Conservation (phyloP, 2,113 vertebrate genomes). For the Cyprinodon tularosa region DNA sequence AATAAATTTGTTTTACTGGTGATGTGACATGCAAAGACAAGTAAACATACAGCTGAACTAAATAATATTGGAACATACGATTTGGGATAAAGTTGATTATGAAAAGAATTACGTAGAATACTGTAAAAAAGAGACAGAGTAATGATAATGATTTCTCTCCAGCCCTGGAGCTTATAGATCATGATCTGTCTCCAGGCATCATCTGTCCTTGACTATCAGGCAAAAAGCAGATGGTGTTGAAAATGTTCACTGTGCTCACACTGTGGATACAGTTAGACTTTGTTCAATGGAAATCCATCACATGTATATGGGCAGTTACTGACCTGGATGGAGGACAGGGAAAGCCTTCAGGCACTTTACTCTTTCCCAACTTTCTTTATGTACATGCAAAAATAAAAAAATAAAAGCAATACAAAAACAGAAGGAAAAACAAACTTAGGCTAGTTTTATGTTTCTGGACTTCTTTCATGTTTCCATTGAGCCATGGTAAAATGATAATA, state of each 20-base stretch:
- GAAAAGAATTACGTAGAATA: slow-evolving; percentile 22
- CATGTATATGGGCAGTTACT: slow-evolving; percentile 23
- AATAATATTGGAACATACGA: too few relatives aligned
- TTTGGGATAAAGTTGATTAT: too few relatives aligned
- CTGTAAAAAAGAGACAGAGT: slow-evolving; percentile 54
- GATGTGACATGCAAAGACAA: too few relatives aligned
- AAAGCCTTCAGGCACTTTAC: not conserved
- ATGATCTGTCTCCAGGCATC: slow-evolving; percentile 38
- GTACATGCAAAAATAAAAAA: slow-evolving; percentile 10
- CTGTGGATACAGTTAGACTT: slow-evolving; percentile 45
- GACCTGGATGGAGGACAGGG: slow-evolving; percentile 3
- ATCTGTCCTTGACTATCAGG: slow-evolving; percentile 56
- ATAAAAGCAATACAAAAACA: not conserved
- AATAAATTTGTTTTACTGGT: too few relatives aligned
- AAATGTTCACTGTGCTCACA: slow-evolving; percentile 36
- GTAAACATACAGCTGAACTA: too few relatives aligned
- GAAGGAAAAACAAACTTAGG: not conserved
- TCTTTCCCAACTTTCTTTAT: not conserved
- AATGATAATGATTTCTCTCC: slow-evolving; percentile 49
- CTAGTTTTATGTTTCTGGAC: not conserved
- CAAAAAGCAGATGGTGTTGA: slow-evolving; percentile 51
- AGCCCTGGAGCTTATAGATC: slow-evolving; percentile 59
- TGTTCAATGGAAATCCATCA: slow-evolving; percentile 60
- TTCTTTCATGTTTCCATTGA: not conserved
- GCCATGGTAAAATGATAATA: not conserved